Evolutionary conservation across 2,797 vertebrate species (phyloP).

Genomic region (Lophius americanus): DNA sequence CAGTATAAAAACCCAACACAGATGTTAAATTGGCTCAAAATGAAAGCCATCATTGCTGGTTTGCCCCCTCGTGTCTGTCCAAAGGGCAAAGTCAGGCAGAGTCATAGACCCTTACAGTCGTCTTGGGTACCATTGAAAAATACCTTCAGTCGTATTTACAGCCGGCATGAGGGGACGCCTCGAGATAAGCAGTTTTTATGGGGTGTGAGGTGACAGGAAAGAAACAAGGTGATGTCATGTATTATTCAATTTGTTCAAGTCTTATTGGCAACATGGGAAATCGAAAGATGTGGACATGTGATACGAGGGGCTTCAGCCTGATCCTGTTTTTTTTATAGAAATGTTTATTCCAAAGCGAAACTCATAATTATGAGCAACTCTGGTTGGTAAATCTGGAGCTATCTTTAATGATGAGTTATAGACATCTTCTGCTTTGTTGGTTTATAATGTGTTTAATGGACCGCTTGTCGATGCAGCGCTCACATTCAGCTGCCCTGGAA

Average conservation of each 20-base stretch:
- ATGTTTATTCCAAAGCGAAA: neutral
- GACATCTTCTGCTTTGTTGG: constrained; percentile 5
- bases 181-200: constrained; percentile 12
- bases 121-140: constrained; percentile 14
- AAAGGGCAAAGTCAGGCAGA: constrained; percentile 14
- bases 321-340: neutral
- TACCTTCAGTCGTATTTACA: constrained; percentile 12
- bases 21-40: constrained; percentile 14
- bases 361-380: neutral
- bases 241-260: constrained; percentile 11
- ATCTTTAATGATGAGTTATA: constrained; percentile 24
- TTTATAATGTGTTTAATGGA: constrained; percentile 12
- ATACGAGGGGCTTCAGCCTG: no score
- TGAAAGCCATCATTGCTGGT: constrained; percentile 20
- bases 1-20: constrained; percentile 1
- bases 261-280: neutral
- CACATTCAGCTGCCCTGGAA: constrained; percentile 14
- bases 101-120: neutral
- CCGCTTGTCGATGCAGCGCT: constrained; percentile 31
- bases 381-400: neutral
- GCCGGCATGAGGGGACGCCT: neutral
- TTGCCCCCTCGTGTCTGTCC: neutral
- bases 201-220: constrained; percentile 1
- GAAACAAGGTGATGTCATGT: neutral
- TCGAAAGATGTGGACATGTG: neutral